Conservation (phyloP, 2,113 vertebrate genomes). For the Cavia aperea region DNA sequence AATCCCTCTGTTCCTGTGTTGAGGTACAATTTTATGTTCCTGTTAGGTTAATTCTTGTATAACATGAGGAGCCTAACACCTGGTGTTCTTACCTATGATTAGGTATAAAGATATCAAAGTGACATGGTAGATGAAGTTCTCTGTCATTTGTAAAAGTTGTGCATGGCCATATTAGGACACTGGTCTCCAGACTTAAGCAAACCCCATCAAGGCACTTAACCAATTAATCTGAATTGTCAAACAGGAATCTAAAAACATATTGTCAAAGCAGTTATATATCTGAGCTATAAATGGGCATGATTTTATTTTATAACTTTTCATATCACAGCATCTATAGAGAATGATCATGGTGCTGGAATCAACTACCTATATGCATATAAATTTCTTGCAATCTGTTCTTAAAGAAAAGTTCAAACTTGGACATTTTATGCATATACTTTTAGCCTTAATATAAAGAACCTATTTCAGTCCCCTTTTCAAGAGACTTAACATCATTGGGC, state of each 20-base stretch:
- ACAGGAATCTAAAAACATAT: background rate
- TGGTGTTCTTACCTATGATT: background rate
- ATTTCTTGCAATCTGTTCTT: background rate
- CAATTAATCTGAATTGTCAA: background rate
- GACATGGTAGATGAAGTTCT: background rate
- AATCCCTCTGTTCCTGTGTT: background rate
- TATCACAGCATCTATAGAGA: background rate
- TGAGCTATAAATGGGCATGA: background rate
- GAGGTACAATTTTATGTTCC: background rate
- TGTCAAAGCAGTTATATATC: background rate
- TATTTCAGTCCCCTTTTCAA: background rate
- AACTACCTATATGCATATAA: background rate
- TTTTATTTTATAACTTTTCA: constrained; percentile 10
- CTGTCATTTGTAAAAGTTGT: background rate
- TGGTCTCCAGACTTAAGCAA: background rate
- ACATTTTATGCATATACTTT: background rate
- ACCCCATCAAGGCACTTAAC: background rate
- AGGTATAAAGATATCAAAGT: background rate
- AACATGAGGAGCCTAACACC: background rate
- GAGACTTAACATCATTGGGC: background rate
- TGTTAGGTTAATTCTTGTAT: background rate
- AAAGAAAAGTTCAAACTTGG: background rate
- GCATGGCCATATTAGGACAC: background rate
- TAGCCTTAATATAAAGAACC: background rate
- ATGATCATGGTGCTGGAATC: background rate